Base-by-base conservation (phyloP, 1,140 invertebrate species). In the Diorhabda carinulata region DNA sequence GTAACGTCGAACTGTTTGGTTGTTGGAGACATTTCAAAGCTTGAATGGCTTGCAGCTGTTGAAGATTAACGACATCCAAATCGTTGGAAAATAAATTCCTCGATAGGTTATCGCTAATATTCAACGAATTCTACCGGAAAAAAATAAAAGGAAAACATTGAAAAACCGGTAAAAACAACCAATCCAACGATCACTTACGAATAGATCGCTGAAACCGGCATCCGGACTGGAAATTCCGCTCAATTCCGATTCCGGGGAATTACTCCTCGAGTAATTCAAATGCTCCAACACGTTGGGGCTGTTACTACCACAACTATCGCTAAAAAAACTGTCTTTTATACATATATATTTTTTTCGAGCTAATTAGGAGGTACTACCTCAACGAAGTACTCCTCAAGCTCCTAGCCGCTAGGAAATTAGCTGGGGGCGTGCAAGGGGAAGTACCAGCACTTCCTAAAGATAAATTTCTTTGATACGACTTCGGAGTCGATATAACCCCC, bases 231-330 rank as follows among this genome's bases (percentile, higher is more conserved):
- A 87, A 58, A 87, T 82, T 65, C 85, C 87, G 74, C 85, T 89
- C 56, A 84, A 86, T 73, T 90, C 88, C 2, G 86, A 87, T 74
- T 88, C 87, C 25, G 87, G 86, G 7, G 87, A 88, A 77, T 85
- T 84, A 25, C 87, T 87, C 72, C 86, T 82, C 2, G 82, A 85
- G 67, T 83, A 85, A 73, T 80, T 83, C 40, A 82, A 76, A 67
- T 79, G 77, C 69, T 86, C 84, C 61, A 86, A 82, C 52, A 82
- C 73, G 6, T 83, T 83, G 6, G 86, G 83, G 70, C 84, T 87
- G 58, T 82, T 82, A 66, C 82, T 84, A 52, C 86, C 84, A 76
- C 84, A 86, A 64, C 74, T 78, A 56, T 81, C 78, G 66, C 79
- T 80, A 63, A 44, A 76, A 71, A 10, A 60, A 52, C 47, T 25